Evolutionary conservation across 1,140 invertebrate species (phyloP).

Genomic region (Subanguina moxae): DNA sequence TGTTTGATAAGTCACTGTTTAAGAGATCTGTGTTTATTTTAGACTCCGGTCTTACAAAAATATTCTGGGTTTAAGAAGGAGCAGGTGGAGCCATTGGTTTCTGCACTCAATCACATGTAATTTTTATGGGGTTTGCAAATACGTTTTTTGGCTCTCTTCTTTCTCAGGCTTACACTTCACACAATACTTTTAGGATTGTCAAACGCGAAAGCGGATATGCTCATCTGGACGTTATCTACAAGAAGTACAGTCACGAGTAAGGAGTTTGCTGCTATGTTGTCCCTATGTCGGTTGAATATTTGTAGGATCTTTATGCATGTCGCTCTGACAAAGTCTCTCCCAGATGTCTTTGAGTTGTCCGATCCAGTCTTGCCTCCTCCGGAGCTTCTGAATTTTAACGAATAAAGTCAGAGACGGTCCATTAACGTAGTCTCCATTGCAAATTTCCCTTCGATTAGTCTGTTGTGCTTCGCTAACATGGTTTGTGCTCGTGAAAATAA

Average conservation of each 20-base stretch:
- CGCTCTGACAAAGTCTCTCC: conserved; percentile 61
- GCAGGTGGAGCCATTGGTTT: conserved; percentile 72
- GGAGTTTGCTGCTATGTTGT: too few relatives aligned
- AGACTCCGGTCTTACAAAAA: conserved; percentile 76
- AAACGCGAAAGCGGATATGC: conserved; percentile 70
- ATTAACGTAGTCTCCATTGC: too few relatives aligned
- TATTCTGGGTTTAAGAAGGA: conserved; percentile 73
- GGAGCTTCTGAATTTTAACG: too few relatives aligned
- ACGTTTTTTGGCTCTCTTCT: not conserved
- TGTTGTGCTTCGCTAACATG: too few relatives aligned
- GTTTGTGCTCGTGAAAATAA: too few relatives aligned
- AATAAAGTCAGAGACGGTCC: too few relatives aligned
- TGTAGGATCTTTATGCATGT: too few relatives aligned
- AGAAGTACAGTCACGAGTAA: conserved; percentile 84
- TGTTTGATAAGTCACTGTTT: too few relatives aligned
- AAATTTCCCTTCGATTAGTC: too few relatives aligned
- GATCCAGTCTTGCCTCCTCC: not conserved
- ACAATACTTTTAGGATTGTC: conserved; percentile 34
- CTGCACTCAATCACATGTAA: conserved; percentile 70
- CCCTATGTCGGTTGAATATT: too few relatives aligned
- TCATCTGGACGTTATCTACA: conserved; percentile 76
- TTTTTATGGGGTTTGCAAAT: too few relatives aligned
- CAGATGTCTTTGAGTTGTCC: not conserved
- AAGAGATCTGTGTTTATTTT: too few relatives aligned
- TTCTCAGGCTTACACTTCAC: conserved; percentile 11